Evolutionary conservation across 2,797 vertebrate genomes (phyloP).

Genomic region (Peromyscus attwateri): DNA sequence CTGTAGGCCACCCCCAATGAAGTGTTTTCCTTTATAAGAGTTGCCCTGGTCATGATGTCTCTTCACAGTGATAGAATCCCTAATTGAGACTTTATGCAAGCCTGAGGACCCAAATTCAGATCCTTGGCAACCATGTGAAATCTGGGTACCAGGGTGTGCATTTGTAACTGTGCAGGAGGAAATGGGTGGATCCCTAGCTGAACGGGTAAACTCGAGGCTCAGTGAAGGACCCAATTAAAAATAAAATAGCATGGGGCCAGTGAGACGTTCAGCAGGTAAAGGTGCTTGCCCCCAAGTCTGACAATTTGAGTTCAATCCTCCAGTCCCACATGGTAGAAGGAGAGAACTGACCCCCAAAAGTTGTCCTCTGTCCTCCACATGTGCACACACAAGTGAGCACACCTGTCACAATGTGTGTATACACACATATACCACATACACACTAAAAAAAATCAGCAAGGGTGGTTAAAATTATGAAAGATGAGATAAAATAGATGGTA

Average conservation of each 20-base stretch:
- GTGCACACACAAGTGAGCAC: not conserved
- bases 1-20: not conserved
- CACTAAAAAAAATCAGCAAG: slow-evolving; percentile 38
- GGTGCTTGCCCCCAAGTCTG: not conserved
- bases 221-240: not conserved
- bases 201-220: not conserved
- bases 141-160: not conserved
- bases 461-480: slow-evolving; percentile 42
- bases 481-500: slow-evolving; percentile 23
- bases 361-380: not conserved
- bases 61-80: not conserved
- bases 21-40: not conserved
- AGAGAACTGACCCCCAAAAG: not conserved
- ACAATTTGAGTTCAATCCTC: not conserved
- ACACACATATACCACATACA: not conserved
- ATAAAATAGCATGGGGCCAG: not conserved
- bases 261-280: not conserved
- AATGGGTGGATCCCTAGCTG: not conserved
- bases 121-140: not conserved
- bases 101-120: not conserved
- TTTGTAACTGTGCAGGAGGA: not conserved
- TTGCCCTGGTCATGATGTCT: not conserved
- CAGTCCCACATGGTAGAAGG: not conserved
- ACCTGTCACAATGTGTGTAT: too few species aligned
- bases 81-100: not conserved